Evolutionary conservation across 2,797 vertebrate species (phyloP).

Genomic region (Megalops cyprinoides): DNA sequence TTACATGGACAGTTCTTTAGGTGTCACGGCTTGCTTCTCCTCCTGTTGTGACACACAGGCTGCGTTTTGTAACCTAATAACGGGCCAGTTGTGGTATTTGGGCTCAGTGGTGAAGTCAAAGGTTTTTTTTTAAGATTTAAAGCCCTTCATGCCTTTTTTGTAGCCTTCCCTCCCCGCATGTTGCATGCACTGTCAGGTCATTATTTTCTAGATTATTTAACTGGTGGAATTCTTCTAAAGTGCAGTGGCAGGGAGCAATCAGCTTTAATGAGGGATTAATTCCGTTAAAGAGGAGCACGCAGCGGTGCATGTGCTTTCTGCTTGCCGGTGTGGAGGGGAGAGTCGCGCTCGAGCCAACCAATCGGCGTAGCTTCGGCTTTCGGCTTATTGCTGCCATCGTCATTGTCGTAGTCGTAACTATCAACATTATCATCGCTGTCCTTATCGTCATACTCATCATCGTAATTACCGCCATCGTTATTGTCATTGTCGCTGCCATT

Average conservation of each 20-base stretch:
- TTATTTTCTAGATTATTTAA: neutral
- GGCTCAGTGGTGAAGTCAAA: constrained; percentile 11
- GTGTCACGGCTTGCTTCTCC: constrained; percentile 13
- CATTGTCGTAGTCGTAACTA: neutral
- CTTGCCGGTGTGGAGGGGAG: neutral
- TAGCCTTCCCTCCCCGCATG: neutral
- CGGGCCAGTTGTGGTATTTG: constrained; percentile 28
- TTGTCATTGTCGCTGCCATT: too few species aligned
- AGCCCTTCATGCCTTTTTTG: neutral
- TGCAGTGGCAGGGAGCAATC: neutral
- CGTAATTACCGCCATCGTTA: neutral
- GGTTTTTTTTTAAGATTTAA: constrained; percentile 16
- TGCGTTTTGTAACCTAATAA: constrained; percentile 29
- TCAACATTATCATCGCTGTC: neutral
- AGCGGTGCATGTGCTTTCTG: neutral
- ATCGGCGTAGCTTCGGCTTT: neutral
- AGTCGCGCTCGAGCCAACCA: neutral
- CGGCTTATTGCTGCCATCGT: neutral
- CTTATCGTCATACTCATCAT: neutral
- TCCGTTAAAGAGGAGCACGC: neutral
- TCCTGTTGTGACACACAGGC: constrained; percentile 8
- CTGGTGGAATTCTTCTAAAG: neutral
- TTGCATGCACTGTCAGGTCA: neutral
- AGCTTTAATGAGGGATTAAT: neutral
- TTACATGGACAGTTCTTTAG: neutral